Evolutionary conservation across 2,797 vertebrate species (phyloP).

Genomic region (Oreochromis mossambicus): DNA sequence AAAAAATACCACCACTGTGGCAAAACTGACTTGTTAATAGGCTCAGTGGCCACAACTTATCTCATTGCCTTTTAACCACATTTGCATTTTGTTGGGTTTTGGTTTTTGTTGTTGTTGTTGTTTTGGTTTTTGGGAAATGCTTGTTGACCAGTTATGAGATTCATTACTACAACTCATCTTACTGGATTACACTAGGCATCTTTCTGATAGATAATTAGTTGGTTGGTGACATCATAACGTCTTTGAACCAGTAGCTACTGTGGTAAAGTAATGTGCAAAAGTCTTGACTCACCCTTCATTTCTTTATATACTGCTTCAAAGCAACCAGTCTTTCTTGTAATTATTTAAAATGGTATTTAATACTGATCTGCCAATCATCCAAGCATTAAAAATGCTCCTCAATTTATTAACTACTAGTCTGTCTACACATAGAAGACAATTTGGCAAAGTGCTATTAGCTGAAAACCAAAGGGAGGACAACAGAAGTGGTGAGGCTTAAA

Average conservation of each 20-base stretch:
- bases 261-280: not conserved
- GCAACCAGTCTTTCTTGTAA: not conserved
- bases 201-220: not conserved
- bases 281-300: not conserved
- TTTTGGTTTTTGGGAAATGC: not conserved
- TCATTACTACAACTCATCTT: not conserved
- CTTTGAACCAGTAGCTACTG: not conserved
- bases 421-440: not conserved
- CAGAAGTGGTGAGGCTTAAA: not conserved
- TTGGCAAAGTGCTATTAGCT: not conserved
- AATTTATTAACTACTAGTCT: not conserved
- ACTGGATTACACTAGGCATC: not conserved
- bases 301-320: not conserved
- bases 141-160: not conserved
- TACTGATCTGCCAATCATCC: not conserved
- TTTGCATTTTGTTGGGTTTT: not conserved
- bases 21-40: not conserved
- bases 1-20: too few relatives aligned
- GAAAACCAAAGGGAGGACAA: not conserved
- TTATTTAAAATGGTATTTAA: not conserved
- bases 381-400: not conserved
- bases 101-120: not conserved
- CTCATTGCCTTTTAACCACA: not conserved
- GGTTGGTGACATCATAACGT: not conserved
- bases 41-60: not conserved